phyloP scores from a whole-genome alignment of 2,888 invertebrate species.

The Gnatocerus cornutus region DNA sequence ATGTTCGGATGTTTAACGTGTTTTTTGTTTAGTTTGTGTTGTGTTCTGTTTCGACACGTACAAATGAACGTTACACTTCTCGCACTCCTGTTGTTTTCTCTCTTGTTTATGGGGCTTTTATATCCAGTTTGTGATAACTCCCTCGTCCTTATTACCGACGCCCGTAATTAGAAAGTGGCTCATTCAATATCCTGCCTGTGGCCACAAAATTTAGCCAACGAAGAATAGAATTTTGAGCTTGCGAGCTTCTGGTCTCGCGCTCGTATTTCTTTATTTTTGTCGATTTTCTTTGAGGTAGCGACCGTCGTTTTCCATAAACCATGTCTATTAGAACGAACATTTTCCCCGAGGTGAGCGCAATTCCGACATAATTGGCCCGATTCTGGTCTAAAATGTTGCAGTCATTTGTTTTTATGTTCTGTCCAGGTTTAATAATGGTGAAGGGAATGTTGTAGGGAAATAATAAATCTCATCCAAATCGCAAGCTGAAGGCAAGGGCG shows the following conservation, averaged over 20 bases:
- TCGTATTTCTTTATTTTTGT: not conserved
- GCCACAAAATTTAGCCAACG: too few species aligned
- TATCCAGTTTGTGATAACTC: not conserved
- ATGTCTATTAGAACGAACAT: not conserved
- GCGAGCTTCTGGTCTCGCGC: not conserved
- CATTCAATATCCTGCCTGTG: too few species aligned
- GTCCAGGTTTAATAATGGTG: not conserved
- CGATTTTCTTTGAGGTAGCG: not conserved
- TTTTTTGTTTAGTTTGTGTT: slow-evolving; percentile 66
- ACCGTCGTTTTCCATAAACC: slow-evolving; percentile 7
- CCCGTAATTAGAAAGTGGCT: not conserved
- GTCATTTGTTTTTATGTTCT: slow-evolving; percentile 6
- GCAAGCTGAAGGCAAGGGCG: not conserved
- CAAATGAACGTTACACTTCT: slow-evolving; percentile 71
- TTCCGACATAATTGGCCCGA: slow-evolving; percentile 11
- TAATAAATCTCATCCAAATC: not conserved
- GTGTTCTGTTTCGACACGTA: slow-evolving; percentile 69
- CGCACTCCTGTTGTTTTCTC: slow-evolving; percentile 64
- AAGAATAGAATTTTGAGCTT: too few species aligned
- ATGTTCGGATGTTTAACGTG: slow-evolving; percentile 70
- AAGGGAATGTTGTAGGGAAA: slow-evolving; percentile 10
- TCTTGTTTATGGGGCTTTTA: slow-evolving; percentile 63
- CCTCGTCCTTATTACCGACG: not conserved
- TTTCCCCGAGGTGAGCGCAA: slow-evolving; percentile 9
- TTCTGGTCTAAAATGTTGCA: slow-evolving; percentile 4